Evolutionary conservation across 2,888 invertebrate species (phyloP).

Genomic region (Antheraea yamamai): DNA sequence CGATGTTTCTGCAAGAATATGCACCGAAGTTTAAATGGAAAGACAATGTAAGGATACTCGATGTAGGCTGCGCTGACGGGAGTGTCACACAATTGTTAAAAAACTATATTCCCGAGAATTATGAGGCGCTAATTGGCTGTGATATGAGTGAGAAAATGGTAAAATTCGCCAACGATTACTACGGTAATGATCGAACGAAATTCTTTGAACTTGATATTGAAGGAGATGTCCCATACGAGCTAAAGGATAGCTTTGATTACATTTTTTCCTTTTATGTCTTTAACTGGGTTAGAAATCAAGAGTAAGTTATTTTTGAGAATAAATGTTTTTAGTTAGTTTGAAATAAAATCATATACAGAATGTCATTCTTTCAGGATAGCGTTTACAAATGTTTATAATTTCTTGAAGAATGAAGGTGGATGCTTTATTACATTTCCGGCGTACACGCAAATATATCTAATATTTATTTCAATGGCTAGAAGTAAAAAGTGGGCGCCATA

Average conservation of each 20-base stretch:
- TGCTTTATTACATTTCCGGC: constrained; percentile 11
- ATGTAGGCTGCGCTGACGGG: constrained; percentile 28
- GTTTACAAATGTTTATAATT: constrained; percentile 18
- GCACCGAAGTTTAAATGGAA: constrained; percentile 17
- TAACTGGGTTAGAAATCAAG: constrained; percentile 20
- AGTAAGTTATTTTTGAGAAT: neutral
- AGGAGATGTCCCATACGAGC: constrained; percentile 12
- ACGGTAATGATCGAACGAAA: constrained; percentile 5
- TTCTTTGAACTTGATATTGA: constrained; percentile 17
- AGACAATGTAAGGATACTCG: constrained; percentile 16
- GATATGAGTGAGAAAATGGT: constrained; percentile 18
- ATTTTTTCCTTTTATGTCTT: constrained; percentile 22
- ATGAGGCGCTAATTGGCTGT: constrained; percentile 12
- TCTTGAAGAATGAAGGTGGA: constrained; percentile 17
- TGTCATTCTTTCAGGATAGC: constrained; percentile 18
- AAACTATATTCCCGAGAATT: constrained; percentile 15
- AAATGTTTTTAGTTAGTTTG: neutral
- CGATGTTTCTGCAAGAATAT: constrained; percentile 13
- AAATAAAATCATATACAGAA: neutral
- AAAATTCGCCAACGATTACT: constrained; percentile 17
- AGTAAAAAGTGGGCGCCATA: constrained; percentile 17
- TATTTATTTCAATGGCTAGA: constrained; percentile 1
- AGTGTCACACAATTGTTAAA: constrained; percentile 22
- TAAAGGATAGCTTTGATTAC: constrained; percentile 21
- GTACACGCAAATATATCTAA: constrained; percentile 4